A percentile compares a stretch with the other conserved stretches of the same genome.
Evolutionary conservation across 2,888 invertebrate species (phyloP).

Genomic region (Erannis defoliaria): DNA sequence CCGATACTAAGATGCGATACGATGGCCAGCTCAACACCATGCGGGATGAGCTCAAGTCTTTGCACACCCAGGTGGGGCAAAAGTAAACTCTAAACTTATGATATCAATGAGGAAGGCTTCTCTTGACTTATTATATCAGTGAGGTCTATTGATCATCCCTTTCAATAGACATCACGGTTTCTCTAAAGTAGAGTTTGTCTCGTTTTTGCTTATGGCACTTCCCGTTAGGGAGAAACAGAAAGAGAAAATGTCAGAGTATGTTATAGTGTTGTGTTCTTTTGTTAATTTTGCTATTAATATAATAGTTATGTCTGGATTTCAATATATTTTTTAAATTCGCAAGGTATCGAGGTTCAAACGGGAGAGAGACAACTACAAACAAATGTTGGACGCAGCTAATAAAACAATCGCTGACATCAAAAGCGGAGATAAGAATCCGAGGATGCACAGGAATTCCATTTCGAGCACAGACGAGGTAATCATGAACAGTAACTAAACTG

Average conservation of each 20-base stretch:
- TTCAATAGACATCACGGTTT: too few species aligned
- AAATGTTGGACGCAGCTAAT: conserved; percentile 95
- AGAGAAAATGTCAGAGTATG: too few species aligned
- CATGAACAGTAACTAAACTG: background rate
- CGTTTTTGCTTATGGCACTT: too few species aligned
- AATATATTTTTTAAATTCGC: conserved; percentile 1
- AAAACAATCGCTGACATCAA: conserved; percentile 93
- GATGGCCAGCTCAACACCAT: conserved; percentile 94
- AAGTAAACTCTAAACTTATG: background rate
- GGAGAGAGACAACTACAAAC: conserved; percentile 95
- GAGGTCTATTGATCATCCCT: too few species aligned
- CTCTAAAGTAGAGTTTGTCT: too few species aligned
- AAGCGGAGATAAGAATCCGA: conserved; percentile 77
- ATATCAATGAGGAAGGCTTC: too few species aligned
- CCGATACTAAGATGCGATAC: conserved; percentile 93
- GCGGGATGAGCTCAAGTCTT: conserved; percentile 92
- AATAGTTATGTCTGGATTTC: background rate
- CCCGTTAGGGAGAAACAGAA: too few species aligned
- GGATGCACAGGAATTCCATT: conserved; percentile 87
- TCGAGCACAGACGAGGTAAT: conserved; percentile 91
- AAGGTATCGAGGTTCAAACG: conserved; percentile 91
- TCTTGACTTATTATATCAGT: too few species aligned
- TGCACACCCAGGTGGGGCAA: conserved; percentile 90
- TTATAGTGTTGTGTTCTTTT: too few species aligned
- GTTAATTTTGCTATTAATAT: background rate